Conservation (phyloP, 2,888 invertebrate species). For the Lasioglossum malachurum region DNA sequence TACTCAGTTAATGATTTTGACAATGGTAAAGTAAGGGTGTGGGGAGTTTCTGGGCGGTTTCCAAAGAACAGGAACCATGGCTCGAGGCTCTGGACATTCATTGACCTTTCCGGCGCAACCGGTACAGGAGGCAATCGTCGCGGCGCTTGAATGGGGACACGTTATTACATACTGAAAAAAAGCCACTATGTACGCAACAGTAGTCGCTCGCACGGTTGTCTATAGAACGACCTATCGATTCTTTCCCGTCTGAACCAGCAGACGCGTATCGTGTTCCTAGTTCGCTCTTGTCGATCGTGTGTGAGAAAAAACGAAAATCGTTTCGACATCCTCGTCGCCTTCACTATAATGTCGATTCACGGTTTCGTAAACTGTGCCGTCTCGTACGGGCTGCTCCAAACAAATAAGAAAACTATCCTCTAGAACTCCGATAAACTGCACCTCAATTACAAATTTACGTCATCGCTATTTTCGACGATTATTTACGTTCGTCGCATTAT, state of each 20-base stretch:
- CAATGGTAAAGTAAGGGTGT: not conserved
- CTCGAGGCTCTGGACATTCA: constrained; percentile 7
- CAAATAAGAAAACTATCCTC: not conserved
- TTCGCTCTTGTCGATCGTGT: not conserved
- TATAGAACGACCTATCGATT: constrained; percentile 42
- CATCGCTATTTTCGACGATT: not conserved
- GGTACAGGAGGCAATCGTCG: not conserved
- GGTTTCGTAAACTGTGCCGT: not conserved
- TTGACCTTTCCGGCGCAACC: constrained; percentile 8
- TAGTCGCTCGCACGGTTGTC: not conserved
- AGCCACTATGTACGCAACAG: not conserved
- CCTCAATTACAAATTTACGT: not conserved
- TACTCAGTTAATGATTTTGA: not conserved
- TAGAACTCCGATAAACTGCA: not conserved
- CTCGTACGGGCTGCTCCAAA: not conserved
- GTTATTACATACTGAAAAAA: not conserved
- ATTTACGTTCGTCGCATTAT: not conserved
- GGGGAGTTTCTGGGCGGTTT: not conserved
- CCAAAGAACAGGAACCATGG: not conserved
- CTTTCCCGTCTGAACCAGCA: not conserved
- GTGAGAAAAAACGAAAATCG: constrained; percentile 2
- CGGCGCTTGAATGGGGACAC: constrained; percentile 13
- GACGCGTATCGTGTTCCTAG: not conserved
- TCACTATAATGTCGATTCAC: not conserved
- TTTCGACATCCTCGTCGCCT: not conserved